Percentiles rank a stretch among this genome's conserved stretches.
Evolutionary conservation across 2,797 vertebrate species (phyloP).

Genomic region (Benthosema pterotum): DNA sequence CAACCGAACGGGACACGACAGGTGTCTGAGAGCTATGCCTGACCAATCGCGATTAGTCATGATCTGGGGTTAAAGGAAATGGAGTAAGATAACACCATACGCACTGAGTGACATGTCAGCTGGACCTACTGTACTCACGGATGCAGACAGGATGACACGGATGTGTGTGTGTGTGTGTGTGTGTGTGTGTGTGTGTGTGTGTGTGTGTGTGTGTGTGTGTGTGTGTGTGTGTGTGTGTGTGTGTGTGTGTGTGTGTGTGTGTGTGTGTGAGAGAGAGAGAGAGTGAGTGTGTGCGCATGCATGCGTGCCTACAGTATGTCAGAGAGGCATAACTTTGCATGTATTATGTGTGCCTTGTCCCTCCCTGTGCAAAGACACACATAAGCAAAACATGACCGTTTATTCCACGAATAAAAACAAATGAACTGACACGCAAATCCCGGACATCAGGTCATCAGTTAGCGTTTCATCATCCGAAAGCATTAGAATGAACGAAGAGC

Average conservation of each 20-base stretch:
- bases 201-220: slow-evolving; percentile 8
- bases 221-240: slow-evolving; percentile 3
- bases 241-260: neutral
- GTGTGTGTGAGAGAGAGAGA: slow-evolving; percentile 9
- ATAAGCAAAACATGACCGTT: slow-evolving; percentile 33
- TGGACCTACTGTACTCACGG: slow-evolving; percentile 64
- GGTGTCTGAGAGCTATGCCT: slow-evolving; percentile 74
- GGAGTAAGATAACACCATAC: slow-evolving; percentile 76
- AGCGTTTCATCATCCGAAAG: slow-evolving; percentile 7
- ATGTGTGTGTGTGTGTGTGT: slow-evolving; percentile 26
- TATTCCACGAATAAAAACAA: slow-evolving; percentile 19
- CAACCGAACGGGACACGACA: slow-evolving; percentile 72
- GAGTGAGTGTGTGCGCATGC: slow-evolving; percentile 3
- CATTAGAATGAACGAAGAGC: slow-evolving; percentile 17
- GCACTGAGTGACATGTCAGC: slow-evolving; percentile 79
- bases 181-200: slow-evolving; percentile 11
- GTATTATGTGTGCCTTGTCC: slow-evolving; percentile 30
- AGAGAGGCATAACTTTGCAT: slow-evolving; percentile 30
- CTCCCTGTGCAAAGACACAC: slow-evolving; percentile 23
- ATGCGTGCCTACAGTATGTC: neutral
- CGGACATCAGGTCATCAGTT: slow-evolving; percentile 17
- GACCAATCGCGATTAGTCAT: slow-evolving; percentile 81
- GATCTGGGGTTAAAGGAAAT: slow-evolving; percentile 78
- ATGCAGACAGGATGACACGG: slow-evolving; percentile 42
- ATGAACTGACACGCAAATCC: slow-evolving; percentile 13